Base-by-base conservation (phyloP, 2,888 invertebrate species). In the Melanchra persicariae region DNA sequence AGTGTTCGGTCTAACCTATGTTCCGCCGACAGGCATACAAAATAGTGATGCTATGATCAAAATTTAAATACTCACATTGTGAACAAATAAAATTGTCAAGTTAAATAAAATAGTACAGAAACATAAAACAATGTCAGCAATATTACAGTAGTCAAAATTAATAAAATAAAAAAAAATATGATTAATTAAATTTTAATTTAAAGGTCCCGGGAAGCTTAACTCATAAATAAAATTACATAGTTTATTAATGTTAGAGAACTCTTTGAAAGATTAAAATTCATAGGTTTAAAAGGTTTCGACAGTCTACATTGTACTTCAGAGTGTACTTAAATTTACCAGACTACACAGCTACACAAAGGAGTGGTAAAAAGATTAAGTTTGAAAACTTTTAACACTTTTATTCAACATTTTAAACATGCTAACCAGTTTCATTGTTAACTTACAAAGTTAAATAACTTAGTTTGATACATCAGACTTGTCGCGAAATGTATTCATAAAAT, bases 381-480 rank as follows among this genome's bases (percentile, higher is more conserved):
- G 19, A 12, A 49, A 76, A 68, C 47, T 68, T 76, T 65, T 30
- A 37, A 45, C 59, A 49, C 43, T 49, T 43, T 62, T 57, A 47
- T 62, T 59, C 40, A 74, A 43, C n/a, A 47, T 34, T 58, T 70
- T 62, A 55, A 75, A 70, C 61, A 58, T 62, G 77, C 77, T 70
- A 75, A 77, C 62, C 37, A 69, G 47, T 70, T 54, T 43, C 52
- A 75, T 70, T 77, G 71, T 77, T 24, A 63, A 60, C 5, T 55
- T 71, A 30, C 6, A 63, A 70, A 77, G 26, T 77, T 59, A 54
- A 40, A 70, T 58, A 77, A 77, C 57, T 61, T 62, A 37, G 47
- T 70, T 57, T 54, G 24, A 49, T 69, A 58, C 51, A 34, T 30
- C 17, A 40, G 34, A 54, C 34, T 30, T 47, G 45, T 64, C n/a